phyloP scores from a whole-genome alignment of 2,797 vertebrate genomes.

The Urocyon cinereoargenteus region DNA sequence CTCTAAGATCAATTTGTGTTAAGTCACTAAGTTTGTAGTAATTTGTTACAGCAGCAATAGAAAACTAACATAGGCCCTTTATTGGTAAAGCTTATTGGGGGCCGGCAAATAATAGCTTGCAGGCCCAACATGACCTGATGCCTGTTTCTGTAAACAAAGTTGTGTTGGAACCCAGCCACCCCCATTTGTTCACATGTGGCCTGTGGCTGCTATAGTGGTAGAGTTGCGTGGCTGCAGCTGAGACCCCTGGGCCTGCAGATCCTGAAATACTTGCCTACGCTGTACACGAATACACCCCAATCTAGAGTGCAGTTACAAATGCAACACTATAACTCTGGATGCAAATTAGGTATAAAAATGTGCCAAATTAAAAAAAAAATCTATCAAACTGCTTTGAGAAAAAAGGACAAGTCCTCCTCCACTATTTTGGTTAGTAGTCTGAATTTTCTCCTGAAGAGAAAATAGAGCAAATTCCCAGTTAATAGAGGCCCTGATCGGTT shows the following conservation, averaged over 20 bases:
- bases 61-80: too few species aligned
- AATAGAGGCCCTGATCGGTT: conserved; percentile 6
- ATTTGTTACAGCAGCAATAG: too few species aligned
- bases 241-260: conserved; percentile 11
- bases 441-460: conserved; percentile 46
- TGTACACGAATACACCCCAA: conserved; percentile 5
- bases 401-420: not conserved
- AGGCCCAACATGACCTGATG: not conserved
- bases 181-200: not conserved
- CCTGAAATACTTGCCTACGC: not conserved
- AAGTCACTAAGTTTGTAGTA: not conserved
- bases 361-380: not conserved
- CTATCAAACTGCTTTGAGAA: conserved; percentile 44
- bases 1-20: not conserved
- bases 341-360: conserved; percentile 53
- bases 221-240: not conserved
- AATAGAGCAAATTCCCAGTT: not conserved
- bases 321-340: not conserved
- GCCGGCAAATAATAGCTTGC: too few species aligned
- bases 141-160: conserved; percentile 51
- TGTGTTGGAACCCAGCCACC: not conserved
- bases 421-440: not conserved
- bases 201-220: not conserved
- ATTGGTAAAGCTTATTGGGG: too few species aligned
- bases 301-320: conserved; percentile 35